Conservation (phyloP, 2,797 vertebrate species). For the Botia kubotai region DNA sequence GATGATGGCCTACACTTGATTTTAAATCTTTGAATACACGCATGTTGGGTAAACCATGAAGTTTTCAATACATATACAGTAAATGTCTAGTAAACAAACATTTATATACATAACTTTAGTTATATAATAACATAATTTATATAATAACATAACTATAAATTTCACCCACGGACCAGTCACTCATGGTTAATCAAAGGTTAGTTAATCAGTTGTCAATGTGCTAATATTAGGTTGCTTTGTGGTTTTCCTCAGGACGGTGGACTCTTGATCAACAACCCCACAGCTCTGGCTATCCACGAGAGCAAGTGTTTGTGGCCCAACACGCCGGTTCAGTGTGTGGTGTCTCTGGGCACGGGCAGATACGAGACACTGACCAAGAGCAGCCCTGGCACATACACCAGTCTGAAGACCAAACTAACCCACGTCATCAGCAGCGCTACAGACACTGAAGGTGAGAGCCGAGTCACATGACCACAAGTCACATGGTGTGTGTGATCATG, state of each 20-base stretch:
- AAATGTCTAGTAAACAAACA: too few relatives aligned
- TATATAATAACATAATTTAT: too few relatives aligned
- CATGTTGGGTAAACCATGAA: too few relatives aligned
- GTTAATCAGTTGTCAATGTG: background rate
- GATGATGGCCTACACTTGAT: too few relatives aligned
- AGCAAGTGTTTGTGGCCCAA: slow-evolving; percentile 95
- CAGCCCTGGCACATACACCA: slow-evolving; percentile 81
- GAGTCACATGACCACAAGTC: slow-evolving; percentile 5
- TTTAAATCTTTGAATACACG: too few relatives aligned
- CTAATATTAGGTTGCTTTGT: slow-evolving; percentile 1
- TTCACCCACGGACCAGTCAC: background rate
- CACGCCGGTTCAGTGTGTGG: slow-evolving; percentile 88
- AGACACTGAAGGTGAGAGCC: slow-evolving; percentile 90
- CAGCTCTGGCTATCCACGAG: slow-evolving; percentile 92
- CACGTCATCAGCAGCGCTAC: slow-evolving; percentile 97
- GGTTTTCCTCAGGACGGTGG: slow-evolving; percentile 87
- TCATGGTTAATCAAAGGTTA: background rate
- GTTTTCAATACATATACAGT: too few relatives aligned
- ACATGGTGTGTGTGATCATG: background rate
- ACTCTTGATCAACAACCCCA: slow-evolving; percentile 94
- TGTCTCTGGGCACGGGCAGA: slow-evolving; percentile 93
- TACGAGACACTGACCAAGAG: slow-evolving; percentile 82
- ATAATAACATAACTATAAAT: too few relatives aligned
- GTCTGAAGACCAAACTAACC: slow-evolving; percentile 90
- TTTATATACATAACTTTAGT: too few relatives aligned